Conservation (phyloP, 2,113 vertebrate species). For the Formicarius rufipectus region DNA sequence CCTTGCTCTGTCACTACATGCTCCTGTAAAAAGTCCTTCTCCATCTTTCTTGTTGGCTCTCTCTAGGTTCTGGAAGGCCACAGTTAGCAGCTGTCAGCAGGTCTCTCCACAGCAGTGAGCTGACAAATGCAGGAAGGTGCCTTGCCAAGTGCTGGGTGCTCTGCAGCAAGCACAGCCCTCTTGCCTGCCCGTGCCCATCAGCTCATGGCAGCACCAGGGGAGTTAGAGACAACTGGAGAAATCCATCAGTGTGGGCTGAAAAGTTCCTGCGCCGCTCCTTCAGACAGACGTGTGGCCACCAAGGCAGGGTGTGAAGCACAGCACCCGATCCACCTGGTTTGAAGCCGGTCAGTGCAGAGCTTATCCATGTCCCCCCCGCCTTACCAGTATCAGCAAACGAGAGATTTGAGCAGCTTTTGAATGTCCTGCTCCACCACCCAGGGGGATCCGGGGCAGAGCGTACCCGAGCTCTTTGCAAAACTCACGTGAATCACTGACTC, state of each 20-base stretch:
- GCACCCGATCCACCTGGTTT: background rate
- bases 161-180: background rate
- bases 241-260: background rate
- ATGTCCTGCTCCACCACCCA: background rate
- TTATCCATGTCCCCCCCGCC: background rate
- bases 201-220: background rate
- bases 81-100: background rate
- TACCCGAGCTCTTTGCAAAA: background rate
- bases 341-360: background rate
- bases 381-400: background rate
- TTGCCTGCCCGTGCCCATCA: background rate
- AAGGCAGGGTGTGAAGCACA: background rate
- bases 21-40: background rate
- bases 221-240: background rate
- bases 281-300: background rate
- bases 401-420: background rate
- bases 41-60: background rate
- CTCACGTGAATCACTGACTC: background rate
- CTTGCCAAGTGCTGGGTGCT: background rate
- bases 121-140: background rate
- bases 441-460: background rate
- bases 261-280: background rate
- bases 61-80: background rate
- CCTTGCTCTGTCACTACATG: background rate
- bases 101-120: background rate